These are phyloP conservation scores for Ischnus inquisitorius DNA, from an alignment of 2,888 invertebrate species.

Conservation along the genomic window DNA sequence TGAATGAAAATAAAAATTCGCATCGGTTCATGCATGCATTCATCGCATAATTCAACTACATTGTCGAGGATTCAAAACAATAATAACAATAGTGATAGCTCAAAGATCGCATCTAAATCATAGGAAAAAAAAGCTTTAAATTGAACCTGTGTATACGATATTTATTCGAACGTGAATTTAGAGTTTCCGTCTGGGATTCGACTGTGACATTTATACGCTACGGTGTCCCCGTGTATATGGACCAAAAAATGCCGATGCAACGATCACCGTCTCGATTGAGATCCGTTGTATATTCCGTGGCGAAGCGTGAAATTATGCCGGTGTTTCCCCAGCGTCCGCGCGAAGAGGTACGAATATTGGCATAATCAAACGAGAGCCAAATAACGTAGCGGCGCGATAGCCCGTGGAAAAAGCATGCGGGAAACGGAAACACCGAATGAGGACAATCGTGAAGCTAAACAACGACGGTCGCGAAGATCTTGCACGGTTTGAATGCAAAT, in stretches of 20 bases:
- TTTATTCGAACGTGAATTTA: too few species aligned
- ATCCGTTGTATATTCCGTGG: constrained; percentile 33
- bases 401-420: not conserved
- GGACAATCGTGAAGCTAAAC: not conserved
- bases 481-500: constrained; percentile 80
- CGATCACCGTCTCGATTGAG: constrained; percentile 27
- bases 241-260: constrained; percentile 35
- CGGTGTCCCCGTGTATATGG: not conserved
- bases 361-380: constrained; percentile 47
- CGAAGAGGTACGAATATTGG: constrained; percentile 70
- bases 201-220: too few species aligned
- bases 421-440: not conserved
- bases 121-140: too few species aligned
- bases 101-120: too few species aligned
- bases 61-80: too few species aligned
- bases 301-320: constrained; percentile 81
- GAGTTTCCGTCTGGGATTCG: too few species aligned
- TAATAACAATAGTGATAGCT: too few species aligned
- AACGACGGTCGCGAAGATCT: constrained; percentile 19
- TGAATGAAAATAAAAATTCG: not conserved
- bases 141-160: too few species aligned
- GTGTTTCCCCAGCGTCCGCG: constrained; percentile 74
- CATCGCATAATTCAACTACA: too few species aligned
- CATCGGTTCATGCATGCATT: too few species aligned
- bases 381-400: constrained; percentile 8